These are phyloP conservation scores for Grantiella picta DNA, from an alignment of 2,113 vertebrate species.

Conservation along the genomic window DNA sequence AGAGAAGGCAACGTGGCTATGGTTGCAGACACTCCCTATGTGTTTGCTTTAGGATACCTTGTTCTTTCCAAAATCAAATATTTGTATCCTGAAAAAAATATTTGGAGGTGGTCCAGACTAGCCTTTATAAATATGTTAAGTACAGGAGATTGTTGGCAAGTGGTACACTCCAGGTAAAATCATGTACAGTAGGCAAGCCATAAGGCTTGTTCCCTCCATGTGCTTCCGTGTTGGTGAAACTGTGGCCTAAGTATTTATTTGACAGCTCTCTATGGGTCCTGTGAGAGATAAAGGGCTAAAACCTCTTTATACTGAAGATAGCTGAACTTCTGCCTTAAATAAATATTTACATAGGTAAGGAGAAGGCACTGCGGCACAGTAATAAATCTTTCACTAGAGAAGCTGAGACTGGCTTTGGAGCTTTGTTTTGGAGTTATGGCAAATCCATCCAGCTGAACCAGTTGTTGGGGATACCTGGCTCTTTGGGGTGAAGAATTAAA, in stretches of 20 bases:
- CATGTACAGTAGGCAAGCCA: background rate
- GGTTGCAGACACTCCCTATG: background rate
- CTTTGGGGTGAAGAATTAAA: background rate
- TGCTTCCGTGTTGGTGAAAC: background rate
- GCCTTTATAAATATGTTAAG: background rate
- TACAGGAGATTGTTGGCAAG: background rate
- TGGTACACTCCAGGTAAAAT: background rate
- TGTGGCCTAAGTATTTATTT: background rate
- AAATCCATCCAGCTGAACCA: background rate
- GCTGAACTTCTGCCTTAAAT: constrained; percentile 30
- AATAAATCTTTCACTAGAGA: background rate
- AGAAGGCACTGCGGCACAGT: background rate
- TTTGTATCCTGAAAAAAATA: constrained; percentile 58
- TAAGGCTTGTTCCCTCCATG: background rate
- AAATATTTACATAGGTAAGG: constrained; percentile 36
- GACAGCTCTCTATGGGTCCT: background rate
- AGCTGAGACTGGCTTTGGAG: background rate
- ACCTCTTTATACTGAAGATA: background rate
- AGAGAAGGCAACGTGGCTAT: background rate
- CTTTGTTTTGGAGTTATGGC: background rate
- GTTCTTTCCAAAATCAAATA: constrained; percentile 54
- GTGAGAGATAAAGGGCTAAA: constrained; percentile 1
- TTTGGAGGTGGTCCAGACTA: constrained; percentile 1
- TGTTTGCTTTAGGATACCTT: constrained; percentile 47
- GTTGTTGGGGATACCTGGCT: background rate